Evolutionary conservation across 1,140 invertebrate species (phyloP), one percentile per base, ranked within the genome.

Genomic region (Laodelphax striatellus): DNA sequence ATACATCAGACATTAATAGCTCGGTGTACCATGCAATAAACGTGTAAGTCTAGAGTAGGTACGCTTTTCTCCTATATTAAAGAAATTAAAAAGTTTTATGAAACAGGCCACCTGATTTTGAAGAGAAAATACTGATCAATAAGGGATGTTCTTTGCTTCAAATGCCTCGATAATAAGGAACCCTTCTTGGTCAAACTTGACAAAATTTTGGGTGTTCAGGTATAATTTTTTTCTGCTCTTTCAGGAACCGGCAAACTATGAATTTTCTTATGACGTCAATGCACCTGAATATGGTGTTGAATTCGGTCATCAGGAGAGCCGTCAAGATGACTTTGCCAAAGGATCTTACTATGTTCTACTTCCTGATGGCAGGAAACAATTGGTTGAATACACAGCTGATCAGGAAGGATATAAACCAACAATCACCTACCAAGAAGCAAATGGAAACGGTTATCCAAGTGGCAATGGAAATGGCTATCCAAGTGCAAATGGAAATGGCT

Each of bases 261-360:
- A 90, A 72, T 92, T 90, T 77, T 82, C 81, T 69, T 92, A 90
- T 72, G 82, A 89, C 74, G 88, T 92, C 60, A 84, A 87, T 67
- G 87, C 90, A 70, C 78, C 80, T 52, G 80, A 86, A 75, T 82
- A 81, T 67, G 41, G 16, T 5, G 82, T 81, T 66, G 81, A 86
- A 68, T 91, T 90, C 72, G 85, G 87, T 64, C 89, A 91, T 75
- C 82, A 81, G 67, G 90, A 92, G 76, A 82, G 81, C 68, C 79
- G 89, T 59, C 82, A 89, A 70, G 88, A 87, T 52, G 85, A 90
- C 71, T 76, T 80, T 42, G 83, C 88, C 59, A 84, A 81, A 70
- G 90, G 90, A 69, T 81, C 86, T 70, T 93, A 91, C 78, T 84
- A 88, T 74, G 89, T 92, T 65, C 73, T 90, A 42, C 78, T 92